Conservation (phyloP, 1,140 invertebrate species). For the Zophobas morio region DNA sequence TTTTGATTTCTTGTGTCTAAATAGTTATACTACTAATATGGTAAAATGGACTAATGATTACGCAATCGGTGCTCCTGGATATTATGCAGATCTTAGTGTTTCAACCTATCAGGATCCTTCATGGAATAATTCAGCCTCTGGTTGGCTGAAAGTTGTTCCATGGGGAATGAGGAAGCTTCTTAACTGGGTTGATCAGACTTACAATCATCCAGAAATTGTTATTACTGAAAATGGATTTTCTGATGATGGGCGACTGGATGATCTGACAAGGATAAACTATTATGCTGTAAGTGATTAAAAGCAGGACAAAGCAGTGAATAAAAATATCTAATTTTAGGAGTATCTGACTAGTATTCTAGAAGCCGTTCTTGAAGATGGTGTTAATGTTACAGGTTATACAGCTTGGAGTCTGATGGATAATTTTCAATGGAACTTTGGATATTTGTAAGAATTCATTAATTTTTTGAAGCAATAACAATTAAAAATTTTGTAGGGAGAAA, state of each 20-base stretch:
- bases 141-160: slow-evolving; percentile 69
- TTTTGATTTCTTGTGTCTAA: slow-evolving; percentile 75
- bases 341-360: slow-evolving; percentile 77
- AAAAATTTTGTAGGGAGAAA: slow-evolving; percentile 67
- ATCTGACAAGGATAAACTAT: slow-evolving; percentile 70
- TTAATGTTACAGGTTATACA: slow-evolving; percentile 77
- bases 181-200: slow-evolving; percentile 78
- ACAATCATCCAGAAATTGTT: slow-evolving; percentile 77
- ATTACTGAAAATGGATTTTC: slow-evolving; percentile 83
- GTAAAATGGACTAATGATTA: slow-evolving; percentile 67
- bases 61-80: slow-evolving; percentile 62
- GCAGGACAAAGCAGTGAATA: too few species aligned
- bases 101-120: not conserved
- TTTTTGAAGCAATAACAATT: slow-evolving; percentile 87
- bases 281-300: slow-evolving; percentile 62
- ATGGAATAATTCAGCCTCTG: not conserved
- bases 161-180: slow-evolving; percentile 78
- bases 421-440: slow-evolving; percentile 82
- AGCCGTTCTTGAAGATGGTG: slow-evolving; percentile 75
- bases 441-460: slow-evolving; percentile 77
- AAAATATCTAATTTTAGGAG: slow-evolving; percentile 55
- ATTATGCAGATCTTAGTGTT: not conserved
- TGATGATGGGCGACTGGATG: slow-evolving; percentile 68
- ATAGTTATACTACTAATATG: slow-evolving; percentile 71
- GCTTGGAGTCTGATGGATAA: slow-evolving; percentile 85